Conservation (phyloP, 2,113 vertebrate species). For the Struthidea cinerea region DNA sequence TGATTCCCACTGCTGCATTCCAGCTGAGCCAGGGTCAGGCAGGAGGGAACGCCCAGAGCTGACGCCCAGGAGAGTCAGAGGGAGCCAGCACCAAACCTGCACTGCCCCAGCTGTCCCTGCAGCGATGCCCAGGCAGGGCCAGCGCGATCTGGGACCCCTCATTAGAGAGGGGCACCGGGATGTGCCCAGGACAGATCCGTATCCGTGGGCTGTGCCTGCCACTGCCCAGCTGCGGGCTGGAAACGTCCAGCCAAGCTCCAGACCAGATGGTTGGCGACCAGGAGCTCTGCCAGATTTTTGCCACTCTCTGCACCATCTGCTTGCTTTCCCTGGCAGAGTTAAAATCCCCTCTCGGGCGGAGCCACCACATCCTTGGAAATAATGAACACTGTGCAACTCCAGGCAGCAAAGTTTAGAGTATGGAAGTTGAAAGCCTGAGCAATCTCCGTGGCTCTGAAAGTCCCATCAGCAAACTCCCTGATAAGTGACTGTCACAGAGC, state of each 20-base stretch:
- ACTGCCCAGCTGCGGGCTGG: not conserved
- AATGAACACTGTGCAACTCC: not conserved
- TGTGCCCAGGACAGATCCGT: too few relatives aligned
- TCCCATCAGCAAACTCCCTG: not conserved
- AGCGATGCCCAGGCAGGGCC: not conserved
- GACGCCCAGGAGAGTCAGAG: not conserved
- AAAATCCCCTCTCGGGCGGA: not conserved
- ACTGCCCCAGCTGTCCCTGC: fast-evolving
- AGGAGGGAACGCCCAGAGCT: not conserved
- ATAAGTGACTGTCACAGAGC: not conserved
- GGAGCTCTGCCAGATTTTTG: not conserved
- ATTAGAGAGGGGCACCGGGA: not conserved
- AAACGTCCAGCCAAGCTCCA: not conserved
- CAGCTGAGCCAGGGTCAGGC: fast-evolving
- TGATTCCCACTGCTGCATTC: too few relatives aligned
- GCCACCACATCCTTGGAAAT: not conserved
- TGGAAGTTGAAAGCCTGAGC: not conserved
- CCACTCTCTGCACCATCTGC: not conserved
- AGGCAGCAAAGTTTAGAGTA: not conserved
- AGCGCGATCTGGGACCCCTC: fast-evolving
- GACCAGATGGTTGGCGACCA: not conserved
- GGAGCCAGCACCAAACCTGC: not conserved
- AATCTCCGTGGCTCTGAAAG: not conserved
- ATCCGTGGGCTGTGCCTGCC: fast-evolving
- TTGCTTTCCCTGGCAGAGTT: not conserved